These are phyloP conservation scores for Sarcophaga variegata DNA, from an alignment of 2,888 invertebrate species.

Conservation along the genomic window DNA sequence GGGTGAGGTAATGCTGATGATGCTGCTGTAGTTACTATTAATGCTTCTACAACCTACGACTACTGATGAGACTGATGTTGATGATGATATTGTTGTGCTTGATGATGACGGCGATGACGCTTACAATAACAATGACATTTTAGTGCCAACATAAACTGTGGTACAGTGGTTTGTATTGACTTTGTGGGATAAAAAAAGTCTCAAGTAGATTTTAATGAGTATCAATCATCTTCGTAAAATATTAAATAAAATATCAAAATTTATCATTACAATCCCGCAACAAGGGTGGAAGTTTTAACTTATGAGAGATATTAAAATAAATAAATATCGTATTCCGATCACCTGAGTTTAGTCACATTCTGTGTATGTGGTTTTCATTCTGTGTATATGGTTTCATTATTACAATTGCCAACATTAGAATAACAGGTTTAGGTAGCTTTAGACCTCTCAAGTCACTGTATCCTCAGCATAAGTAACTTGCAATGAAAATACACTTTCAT, in stretches of 20 bases:
- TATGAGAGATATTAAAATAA: too few relatives aligned
- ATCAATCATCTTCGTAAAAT: too few relatives aligned
- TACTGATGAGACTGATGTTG: constrained; percentile 37
- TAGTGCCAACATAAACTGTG: constrained; percentile 12
- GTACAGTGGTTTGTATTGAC: constrained; percentile 7
- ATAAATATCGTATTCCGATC: too few relatives aligned
- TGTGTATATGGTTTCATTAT: too few relatives aligned
- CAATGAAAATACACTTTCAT: background rate
- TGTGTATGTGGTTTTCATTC: too few relatives aligned
- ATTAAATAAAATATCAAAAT: too few relatives aligned
- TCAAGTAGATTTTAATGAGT: too few relatives aligned
- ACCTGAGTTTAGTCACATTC: too few relatives aligned
- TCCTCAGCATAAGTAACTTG: background rate
- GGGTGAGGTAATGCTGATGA: constrained; percentile 40
- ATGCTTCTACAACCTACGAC: background rate
- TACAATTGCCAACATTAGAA: background rate
- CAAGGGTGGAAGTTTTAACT: too few relatives aligned
- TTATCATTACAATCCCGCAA: too few relatives aligned
- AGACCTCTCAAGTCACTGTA: constrained; percentile 6
- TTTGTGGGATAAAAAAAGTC: background rate
- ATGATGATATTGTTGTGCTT: constrained; percentile 48
- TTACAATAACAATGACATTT: constrained; percentile 63
- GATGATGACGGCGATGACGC: constrained; percentile 46
- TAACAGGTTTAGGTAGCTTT: background rate
- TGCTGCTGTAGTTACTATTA: constrained; percentile 42